A percentile compares a stretch with the other conserved stretches of the same genome.
phyloP scores from a whole-genome alignment of 2,113 vertebrate genomes.

The Sylvietta virens region DNA sequence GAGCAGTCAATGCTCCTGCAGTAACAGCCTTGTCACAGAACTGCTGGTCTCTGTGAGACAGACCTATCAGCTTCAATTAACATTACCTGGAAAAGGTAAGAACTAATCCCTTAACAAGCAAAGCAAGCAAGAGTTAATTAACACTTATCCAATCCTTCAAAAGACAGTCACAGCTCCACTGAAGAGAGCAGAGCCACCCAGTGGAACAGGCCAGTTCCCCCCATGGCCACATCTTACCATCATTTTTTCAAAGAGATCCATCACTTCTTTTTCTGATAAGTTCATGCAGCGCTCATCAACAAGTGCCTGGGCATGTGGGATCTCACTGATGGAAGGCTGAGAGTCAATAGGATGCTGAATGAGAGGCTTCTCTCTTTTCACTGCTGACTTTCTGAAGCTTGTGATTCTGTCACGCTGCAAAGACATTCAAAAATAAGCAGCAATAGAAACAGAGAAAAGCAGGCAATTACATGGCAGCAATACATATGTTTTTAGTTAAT shows the following conservation, averaged over 20 bases:
- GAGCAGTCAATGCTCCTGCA: background rate
- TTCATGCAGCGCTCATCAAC: slow-evolving; percentile 91
- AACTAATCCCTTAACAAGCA: background rate
- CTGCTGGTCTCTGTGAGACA: background rate
- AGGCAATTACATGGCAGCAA: background rate
- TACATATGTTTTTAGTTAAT: slow-evolving; percentile 22
- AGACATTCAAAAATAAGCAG: slow-evolving; percentile 47
- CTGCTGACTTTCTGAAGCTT: slow-evolving; percentile 89
- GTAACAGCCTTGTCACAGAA: background rate
- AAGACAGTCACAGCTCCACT: background rate
- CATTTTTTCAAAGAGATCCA: slow-evolving; percentile 99
- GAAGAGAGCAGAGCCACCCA: background rate
- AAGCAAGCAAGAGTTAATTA: background rate
- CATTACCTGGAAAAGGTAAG: background rate
- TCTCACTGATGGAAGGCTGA: slow-evolving; percentile 76
- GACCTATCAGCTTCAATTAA: background rate
- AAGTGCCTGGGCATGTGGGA: slow-evolving; percentile 85
- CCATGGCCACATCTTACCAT: slow-evolving; percentile 80
- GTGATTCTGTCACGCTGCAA: slow-evolving; percentile 93
- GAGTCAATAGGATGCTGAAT: slow-evolving; percentile 95
- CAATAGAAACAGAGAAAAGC: background rate
- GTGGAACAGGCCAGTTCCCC: background rate
- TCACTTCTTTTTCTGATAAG: slow-evolving; percentile 96
- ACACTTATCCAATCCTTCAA: background rate
- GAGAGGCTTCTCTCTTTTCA: slow-evolving; percentile 89